phyloP scores from a whole-genome alignment of 1,140 invertebrate species.

The Parapsyche elsis region DNA sequence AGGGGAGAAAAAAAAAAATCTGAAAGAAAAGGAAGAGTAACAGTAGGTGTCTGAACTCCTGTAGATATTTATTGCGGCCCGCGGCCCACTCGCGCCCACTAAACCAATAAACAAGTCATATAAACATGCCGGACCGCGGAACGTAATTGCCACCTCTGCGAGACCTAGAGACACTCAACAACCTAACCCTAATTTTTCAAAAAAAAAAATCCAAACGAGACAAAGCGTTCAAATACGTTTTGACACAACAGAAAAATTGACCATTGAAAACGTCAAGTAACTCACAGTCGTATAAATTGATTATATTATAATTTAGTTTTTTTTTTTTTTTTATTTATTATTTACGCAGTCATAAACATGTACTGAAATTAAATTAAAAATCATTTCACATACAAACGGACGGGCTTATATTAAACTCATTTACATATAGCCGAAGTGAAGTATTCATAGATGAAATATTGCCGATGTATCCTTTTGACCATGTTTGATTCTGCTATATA shows the following conservation, averaged over 20 bases:
- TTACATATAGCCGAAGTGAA: too few species aligned
- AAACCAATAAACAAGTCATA: conserved; percentile 53
- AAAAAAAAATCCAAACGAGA: neutral
- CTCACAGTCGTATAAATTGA: too few species aligned
- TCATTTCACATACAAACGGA: too few species aligned
- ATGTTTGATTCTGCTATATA: too few species aligned
- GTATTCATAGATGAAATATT: too few species aligned
- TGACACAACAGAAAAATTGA: neutral
- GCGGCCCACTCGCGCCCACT: conserved; percentile 51
- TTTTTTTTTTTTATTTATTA: too few species aligned
- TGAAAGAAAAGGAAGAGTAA: conserved; percentile 10
- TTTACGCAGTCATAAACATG: too few species aligned
- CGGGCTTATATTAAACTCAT: too few species aligned
- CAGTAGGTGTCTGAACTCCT: conserved; percentile 48
- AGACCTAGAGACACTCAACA: neutral
- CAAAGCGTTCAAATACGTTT: neutral
- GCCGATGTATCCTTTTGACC: too few species aligned
- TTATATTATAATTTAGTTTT: too few species aligned
- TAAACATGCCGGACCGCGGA: conserved; percentile 49
- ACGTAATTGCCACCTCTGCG: conserved; percentile 49
- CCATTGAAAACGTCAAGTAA: too few species aligned
- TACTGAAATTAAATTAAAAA: too few species aligned
- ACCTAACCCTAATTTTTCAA: conserved; percentile 17
- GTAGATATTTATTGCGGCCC: conserved; percentile 52
- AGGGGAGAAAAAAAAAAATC: neutral